phyloP scores from a whole-genome alignment of 53 echinoderm and acorn worm genomes.

The Apostichopus leukothele region DNA sequence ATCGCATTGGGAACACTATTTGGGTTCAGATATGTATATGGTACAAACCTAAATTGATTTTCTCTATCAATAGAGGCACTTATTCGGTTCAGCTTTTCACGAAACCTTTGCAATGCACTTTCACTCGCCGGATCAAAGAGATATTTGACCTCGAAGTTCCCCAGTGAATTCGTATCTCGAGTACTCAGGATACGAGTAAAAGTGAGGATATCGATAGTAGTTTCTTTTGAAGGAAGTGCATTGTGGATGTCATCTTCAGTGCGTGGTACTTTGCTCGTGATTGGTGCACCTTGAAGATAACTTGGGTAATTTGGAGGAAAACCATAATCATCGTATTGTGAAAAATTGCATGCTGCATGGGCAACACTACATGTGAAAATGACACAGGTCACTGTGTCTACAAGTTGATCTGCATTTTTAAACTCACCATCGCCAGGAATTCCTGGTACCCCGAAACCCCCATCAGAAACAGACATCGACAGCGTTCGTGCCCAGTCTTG shows the following conservation, averaged over 20 bases:
- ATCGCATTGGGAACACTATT: slow-evolving; percentile 78
- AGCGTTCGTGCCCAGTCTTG: slow-evolving; percentile 72
- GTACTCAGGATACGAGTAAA: slow-evolving; percentile 54
- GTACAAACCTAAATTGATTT: slow-evolving; percentile 47
- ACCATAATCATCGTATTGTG: slow-evolving; percentile 83
- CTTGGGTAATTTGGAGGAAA: slow-evolving; percentile 83
- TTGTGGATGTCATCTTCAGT: slow-evolving; percentile 52
- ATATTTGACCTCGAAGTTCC: slow-evolving; percentile 62
- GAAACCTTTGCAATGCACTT: slow-evolving; percentile 57
- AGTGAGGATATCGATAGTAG: slow-evolving; percentile 44
- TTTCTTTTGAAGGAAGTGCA: slow-evolving; percentile 49
- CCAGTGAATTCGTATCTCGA: slow-evolving; percentile 51
- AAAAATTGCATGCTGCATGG: slow-evolving; percentile 77
- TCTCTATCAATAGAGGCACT: slow-evolving; percentile 59
- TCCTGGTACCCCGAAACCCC: slow-evolving; percentile 61
- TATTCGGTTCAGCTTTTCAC: slow-evolving; percentile 25
- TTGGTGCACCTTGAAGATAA: slow-evolving; percentile 57
- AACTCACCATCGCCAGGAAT: slow-evolving; percentile 72
- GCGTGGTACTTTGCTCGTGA: slow-evolving; percentile 47
- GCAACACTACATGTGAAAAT: slow-evolving; percentile 76
- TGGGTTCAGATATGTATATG: slow-evolving; percentile 73
- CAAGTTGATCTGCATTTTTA: slow-evolving; percentile 52
- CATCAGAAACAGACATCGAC: slow-evolving; percentile 46
- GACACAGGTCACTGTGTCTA: slow-evolving; percentile 59
- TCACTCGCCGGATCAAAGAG: slow-evolving; percentile 58